Evolutionary conservation across 30 jellyfish, hydroid and myxozoan genomes (phyloP), one percentile per base, ranked within the genome.

Genomic region (Chironex yamaguchii): DNA sequence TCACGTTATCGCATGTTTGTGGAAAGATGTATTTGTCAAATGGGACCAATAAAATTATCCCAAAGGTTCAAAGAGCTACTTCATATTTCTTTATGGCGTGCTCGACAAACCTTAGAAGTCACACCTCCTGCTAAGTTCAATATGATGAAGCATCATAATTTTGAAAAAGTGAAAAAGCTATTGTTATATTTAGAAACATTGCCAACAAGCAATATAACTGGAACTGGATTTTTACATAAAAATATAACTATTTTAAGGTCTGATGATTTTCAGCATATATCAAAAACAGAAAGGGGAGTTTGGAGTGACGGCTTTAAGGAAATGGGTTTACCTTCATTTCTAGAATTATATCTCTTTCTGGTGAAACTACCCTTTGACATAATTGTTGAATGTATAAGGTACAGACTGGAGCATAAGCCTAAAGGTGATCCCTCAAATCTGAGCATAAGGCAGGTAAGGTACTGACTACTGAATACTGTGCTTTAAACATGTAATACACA

Each of bases 261-360:
- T 23, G 89, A 85, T 11, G 96, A 88, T 63, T 88, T 88, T 36
- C 49, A 68, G 29, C 12, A 79, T 2, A 29, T 49, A 35, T 66
- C n/a, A 34, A 62, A 58, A 1, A 85, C 70, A 20, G 96, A 88
- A 1, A 52, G 90, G 32, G 96, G 96, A 13, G 96, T 88, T 23
- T 88, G 96, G 96, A 64, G 96, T 49, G 62, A 82, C 58, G 95
- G 84, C 26, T 87, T 84, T 49, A 73, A 88, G 36, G 96, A 82
- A 4, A 93, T 93, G 98, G 87, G 92, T 20, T 89, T 93, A 4
- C 98, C 98, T 21, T 87, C 98, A 4, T 93, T 93, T 81, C 77
- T 93, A 20, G 97, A 93, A 25, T 75, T 83, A 11, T 93, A 87
- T 64, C 75, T 88, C 27, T 93, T 93, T 62, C 48, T 93, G 35